Conservation (phyloP, 2,797 vertebrate genomes). For the Psittacula echo region DNA sequence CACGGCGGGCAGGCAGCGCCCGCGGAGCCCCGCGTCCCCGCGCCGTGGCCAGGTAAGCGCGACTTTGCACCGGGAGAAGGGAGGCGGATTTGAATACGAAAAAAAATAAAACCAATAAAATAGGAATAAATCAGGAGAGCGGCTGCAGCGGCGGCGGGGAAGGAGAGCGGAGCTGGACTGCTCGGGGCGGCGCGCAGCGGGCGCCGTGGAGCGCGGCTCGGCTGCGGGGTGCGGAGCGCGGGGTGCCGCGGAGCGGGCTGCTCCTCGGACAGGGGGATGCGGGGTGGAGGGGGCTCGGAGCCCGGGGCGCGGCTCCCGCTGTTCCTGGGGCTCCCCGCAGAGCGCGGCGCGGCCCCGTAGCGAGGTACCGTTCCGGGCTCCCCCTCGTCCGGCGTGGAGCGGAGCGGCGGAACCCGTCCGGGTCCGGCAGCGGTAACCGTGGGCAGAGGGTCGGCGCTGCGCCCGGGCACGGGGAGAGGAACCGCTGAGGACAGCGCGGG, state of each 20-base stretch:
- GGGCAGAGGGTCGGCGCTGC: not conserved
- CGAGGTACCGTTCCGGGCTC: not conserved
- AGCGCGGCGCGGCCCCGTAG: not conserved
- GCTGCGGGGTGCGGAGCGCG: not conserved
- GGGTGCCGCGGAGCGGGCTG: no score
- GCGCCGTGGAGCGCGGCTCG: not conserved
- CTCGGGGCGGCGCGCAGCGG: not conserved
- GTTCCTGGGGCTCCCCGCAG: not conserved
- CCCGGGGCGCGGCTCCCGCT: not conserved
- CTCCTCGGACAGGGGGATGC: not conserved
- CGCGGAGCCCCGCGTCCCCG: not conserved
- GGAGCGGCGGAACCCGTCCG: not conserved
- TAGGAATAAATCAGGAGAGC: not conserved
- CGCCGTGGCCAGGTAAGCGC: slow-evolving; percentile 4
- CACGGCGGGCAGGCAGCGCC: not conserved
- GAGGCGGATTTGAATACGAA: not conserved
- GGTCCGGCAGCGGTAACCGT: not conserved
- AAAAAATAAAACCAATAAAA: not conserved
- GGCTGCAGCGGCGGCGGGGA: not conserved
- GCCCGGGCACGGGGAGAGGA: not conserved
- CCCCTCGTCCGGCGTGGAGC: not conserved
- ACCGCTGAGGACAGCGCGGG: not conserved
- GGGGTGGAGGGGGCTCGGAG: not conserved
- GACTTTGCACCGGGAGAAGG: not conserved
- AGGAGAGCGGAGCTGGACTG: not conserved